A percentile compares a stretch with the other conserved stretches of the same genome.
Conservation (phyloP, 2,797 vertebrate genomes). For the Liasis olivaceus region DNA sequence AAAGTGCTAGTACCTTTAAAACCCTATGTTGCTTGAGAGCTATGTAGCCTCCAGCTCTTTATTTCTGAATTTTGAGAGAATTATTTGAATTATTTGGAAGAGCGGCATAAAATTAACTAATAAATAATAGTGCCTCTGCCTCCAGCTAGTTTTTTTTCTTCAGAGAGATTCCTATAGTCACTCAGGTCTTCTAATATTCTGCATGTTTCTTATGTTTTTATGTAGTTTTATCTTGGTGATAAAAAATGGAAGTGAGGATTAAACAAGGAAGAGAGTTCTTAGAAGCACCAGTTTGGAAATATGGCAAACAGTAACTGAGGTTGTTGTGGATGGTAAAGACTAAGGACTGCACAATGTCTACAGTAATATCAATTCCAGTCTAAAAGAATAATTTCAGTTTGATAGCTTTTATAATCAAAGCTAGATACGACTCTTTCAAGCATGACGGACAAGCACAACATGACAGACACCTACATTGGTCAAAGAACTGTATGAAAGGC, state of each 20-base stretch:
- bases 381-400: conserved; percentile 32
- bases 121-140: background rate
- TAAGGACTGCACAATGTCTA: background rate
- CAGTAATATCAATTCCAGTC: background rate
- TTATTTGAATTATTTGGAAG: background rate
- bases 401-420: conserved; percentile 15
- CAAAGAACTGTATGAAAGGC: conserved; percentile 3
- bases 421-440: conserved; percentile 1
- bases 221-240: background rate
- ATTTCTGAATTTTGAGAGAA: background rate
- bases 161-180: background rate
- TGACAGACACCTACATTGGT: conserved; percentile 1
- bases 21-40: background rate
- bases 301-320: background rate
- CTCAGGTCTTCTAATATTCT: background rate
- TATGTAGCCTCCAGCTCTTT: background rate
- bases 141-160: background rate
- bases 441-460: background rate
- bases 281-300: background rate
- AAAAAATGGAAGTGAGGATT: background rate
- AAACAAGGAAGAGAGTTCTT: background rate
- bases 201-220: background rate
- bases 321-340: background rate
- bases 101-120: background rate
- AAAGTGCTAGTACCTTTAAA: background rate